These are phyloP conservation scores for Criorhina ranunculi DNA, from an alignment of 2,888 invertebrate species.

Conservation along the genomic window DNA sequence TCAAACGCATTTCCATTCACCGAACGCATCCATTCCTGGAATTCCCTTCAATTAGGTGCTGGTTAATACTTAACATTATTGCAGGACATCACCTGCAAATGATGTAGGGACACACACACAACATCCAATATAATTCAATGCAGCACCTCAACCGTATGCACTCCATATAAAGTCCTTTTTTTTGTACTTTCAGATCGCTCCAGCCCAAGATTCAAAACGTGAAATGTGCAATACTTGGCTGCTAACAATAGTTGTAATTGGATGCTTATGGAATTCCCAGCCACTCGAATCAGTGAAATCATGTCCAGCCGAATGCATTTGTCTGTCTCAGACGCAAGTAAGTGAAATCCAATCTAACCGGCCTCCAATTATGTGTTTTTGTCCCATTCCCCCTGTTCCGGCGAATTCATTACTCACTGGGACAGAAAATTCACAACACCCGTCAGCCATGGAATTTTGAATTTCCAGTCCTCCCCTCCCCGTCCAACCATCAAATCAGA, in stretches of 20 bases:
- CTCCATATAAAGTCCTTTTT: conserved; percentile 2
- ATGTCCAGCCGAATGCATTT: conserved; percentile 93
- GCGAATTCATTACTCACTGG: conserved; percentile 59
- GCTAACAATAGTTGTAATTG: conserved; percentile 84
- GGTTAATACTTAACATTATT: too few species aligned
- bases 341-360: conserved; percentile 77
- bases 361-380: conserved; percentile 32
- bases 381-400: conserved; percentile 7
- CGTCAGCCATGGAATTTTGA: conserved; percentile 8
- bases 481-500: neutral
- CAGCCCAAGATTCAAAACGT: conserved; percentile 79
- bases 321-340: conserved; percentile 94
- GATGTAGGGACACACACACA: too few species aligned
- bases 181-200: conserved; percentile 57
- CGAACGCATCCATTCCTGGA: too few species aligned
- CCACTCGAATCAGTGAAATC: conserved; percentile 86
- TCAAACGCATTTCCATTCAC: too few species aligned
- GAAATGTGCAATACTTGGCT: conserved; percentile 85
- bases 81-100: too few species aligned
- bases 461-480: neutral
- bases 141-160: neutral
- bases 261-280: conserved; percentile 84
- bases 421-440: conserved; percentile 34
- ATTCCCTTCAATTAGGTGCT: too few species aligned
- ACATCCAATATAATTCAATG: too few species aligned